Percentiles rank a stretch among this genome's conserved stretches.
Conservation (phyloP, 2,888 invertebrate species). For the Priocnemis perturbator region DNA sequence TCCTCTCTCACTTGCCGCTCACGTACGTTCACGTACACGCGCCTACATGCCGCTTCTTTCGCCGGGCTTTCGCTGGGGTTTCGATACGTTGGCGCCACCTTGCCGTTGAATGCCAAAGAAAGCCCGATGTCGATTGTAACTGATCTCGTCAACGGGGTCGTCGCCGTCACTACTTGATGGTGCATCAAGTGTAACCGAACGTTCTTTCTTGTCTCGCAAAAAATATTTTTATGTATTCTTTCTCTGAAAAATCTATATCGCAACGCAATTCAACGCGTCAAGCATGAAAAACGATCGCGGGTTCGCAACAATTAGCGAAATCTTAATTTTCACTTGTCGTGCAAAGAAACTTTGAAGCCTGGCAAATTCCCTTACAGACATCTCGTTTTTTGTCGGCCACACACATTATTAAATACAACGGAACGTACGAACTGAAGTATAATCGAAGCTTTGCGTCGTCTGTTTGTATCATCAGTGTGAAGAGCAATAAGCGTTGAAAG, state of each 20-base stretch:
- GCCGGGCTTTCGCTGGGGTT: slow-evolving; percentile 32
- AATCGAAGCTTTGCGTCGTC: too few species aligned
- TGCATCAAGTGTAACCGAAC: too few species aligned
- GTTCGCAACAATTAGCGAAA: too few species aligned
- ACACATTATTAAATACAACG: too few species aligned
- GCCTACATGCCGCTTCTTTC: background rate
- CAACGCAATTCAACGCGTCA: too few species aligned
- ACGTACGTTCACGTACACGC: slow-evolving; percentile 1
- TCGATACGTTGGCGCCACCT: slow-evolving; percentile 70
- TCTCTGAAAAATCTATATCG: too few species aligned
- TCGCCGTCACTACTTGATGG: background rate
- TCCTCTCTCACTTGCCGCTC: background rate
- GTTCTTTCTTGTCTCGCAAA: too few species aligned
- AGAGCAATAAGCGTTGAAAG: slow-evolving; percentile 1
- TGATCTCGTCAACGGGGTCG: background rate
- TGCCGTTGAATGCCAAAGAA: slow-evolving; percentile 50
- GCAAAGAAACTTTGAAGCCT: too few species aligned
- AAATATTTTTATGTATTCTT: too few species aligned
- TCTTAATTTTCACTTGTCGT: background rate
- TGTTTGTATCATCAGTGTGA: background rate
- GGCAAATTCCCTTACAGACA: too few species aligned
- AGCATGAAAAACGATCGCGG: too few species aligned
- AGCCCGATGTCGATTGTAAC: slow-evolving; percentile 29
- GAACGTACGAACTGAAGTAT: background rate
- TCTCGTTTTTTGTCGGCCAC: too few species aligned